Evolutionary conservation across 2,797 vertebrate species (phyloP), one percentile per base, ranked within the genome.

Genomic region (Lacerta viridis): DNA sequence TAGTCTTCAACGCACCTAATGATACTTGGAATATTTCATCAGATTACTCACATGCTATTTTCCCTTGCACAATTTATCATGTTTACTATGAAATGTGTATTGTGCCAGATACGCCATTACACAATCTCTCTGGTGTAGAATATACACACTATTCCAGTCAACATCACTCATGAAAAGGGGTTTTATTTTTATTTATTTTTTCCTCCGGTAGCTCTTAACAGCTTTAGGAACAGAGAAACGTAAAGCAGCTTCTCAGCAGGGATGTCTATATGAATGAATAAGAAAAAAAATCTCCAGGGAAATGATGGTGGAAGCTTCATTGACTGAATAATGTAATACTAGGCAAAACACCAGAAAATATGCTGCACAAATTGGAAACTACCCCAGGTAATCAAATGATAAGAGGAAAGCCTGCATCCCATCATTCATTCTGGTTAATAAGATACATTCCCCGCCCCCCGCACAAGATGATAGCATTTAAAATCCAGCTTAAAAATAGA

Each of bases 321-420:
- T 68, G 61, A 86, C 25, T 79, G n/a, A 86, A 69, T 68, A 80
- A 41, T 86, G 66, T 78, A 86, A 85, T 77, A 66, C 41, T 20
- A 79, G 43, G 20, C 61, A 55, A 79, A 79, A 79, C 23, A 69
- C n/a, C 43, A 71, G 76, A 55, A 68, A 66, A 78, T 36, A 80
- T 71, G 11, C 20, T 55, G n/a, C 11, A 39, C 11, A 59, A 80
- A 86, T 46, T 71, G 76, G 76, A 84, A 84, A 59, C n/a, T 84
- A 74, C 13, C 20, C 69, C 82, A 74, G 20, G n/a, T 23, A 33
- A 29, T 55, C 64, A 80, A 55, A 71, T 79, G 43, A 55, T 27
- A 75, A 59, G 17, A 66, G 17, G 36, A 76, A 85, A 85, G 55
- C 39, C 25, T 41, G 74, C 6, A n/a, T n/a, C 41, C 29, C 41